These are phyloP conservation scores for Zygothrica quintamaculata DNA, from an alignment of 2,888 invertebrate genomes.

Conservation along the genomic window DNA sequence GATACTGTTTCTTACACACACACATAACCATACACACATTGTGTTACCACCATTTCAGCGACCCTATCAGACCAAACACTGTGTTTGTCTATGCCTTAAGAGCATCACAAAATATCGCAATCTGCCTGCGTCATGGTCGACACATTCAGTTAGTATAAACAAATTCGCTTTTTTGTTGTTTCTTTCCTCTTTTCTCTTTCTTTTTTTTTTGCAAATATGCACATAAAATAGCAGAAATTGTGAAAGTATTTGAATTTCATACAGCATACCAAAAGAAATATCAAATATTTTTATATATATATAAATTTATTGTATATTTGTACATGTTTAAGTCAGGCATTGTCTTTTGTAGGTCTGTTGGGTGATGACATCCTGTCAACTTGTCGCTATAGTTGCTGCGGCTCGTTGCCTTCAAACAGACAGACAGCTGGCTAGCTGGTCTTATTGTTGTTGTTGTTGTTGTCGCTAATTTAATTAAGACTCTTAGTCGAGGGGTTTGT, in stretches of 20 bases:
- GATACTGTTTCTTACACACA: no score
- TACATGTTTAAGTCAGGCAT: background rate
- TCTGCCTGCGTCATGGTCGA: constrained; percentile 15
- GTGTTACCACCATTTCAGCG: constrained; percentile 9
- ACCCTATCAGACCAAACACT: constrained; percentile 11
- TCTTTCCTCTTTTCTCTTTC: no score
- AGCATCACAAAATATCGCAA: constrained; percentile 3
- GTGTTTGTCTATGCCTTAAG: background rate
- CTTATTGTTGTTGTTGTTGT: constrained; percentile 2
- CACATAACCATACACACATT: constrained; percentile 38
- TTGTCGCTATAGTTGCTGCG: constrained; percentile 35
- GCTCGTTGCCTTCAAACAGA: constrained; percentile 53
- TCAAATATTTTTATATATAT: background rate
- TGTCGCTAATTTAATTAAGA: constrained; percentile 74
- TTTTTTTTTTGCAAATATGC: constrained; percentile 70
- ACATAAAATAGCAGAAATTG: constrained; percentile 77
- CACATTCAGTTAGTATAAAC: constrained; percentile 48
- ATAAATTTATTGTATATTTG: background rate
- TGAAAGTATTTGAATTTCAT: constrained; percentile 66
- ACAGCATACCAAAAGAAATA: constrained; percentile 16
- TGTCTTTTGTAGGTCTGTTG: constrained; percentile 9
- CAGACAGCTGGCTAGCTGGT: constrained; percentile 41
- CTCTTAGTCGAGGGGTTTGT: constrained; percentile 43
- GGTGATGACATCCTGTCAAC: constrained; percentile 56
- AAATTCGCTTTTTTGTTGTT: no score